Evolutionary conservation across 2,888 invertebrate species (phyloP).

Genomic region (Aphodius granarius): DNA sequence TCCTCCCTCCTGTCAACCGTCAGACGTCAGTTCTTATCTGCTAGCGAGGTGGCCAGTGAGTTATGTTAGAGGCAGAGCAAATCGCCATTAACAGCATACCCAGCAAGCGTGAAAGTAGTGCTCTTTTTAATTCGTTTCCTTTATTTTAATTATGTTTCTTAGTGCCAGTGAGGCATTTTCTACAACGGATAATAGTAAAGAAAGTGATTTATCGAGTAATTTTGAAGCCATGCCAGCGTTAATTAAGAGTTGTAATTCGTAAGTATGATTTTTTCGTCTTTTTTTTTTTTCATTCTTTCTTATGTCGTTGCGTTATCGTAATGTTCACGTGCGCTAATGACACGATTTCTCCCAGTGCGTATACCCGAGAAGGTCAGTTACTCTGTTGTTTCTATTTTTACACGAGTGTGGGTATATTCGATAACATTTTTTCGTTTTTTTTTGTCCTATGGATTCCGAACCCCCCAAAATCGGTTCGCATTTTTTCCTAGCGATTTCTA

Average conservation of each 20-base stretch:
- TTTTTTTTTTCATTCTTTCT: neutral
- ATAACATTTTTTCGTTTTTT: neutral
- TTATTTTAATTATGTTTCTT: constrained; percentile 54
- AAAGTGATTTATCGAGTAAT: constrained; percentile 45
- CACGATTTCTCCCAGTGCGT: neutral
- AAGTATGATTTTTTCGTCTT: constrained; percentile 42
- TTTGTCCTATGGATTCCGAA: neutral
- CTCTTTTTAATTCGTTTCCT: constrained; percentile 35
- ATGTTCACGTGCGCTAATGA: neutral
- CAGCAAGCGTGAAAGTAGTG: constrained; percentile 23
- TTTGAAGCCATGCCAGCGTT: constrained; percentile 53
- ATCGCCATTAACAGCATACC: constrained; percentile 31
- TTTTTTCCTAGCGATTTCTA: neutral
- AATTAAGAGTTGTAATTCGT: constrained; percentile 50
- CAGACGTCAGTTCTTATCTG: constrained; percentile 19
- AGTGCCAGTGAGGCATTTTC: constrained; percentile 52
- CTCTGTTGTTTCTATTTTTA: neutral
- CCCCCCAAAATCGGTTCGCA: neutral
- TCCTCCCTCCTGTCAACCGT: constrained; percentile 16
- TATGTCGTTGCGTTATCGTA: neutral
- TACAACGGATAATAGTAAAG: constrained; percentile 48
- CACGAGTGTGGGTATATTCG: neutral
- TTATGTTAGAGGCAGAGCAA: constrained; percentile 30
- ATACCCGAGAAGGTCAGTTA: constrained; percentile 5
- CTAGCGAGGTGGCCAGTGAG: constrained; percentile 16